phyloP scores from a whole-genome alignment of 2,888 invertebrate genomes.

The Lepas anatifera region DNA sequence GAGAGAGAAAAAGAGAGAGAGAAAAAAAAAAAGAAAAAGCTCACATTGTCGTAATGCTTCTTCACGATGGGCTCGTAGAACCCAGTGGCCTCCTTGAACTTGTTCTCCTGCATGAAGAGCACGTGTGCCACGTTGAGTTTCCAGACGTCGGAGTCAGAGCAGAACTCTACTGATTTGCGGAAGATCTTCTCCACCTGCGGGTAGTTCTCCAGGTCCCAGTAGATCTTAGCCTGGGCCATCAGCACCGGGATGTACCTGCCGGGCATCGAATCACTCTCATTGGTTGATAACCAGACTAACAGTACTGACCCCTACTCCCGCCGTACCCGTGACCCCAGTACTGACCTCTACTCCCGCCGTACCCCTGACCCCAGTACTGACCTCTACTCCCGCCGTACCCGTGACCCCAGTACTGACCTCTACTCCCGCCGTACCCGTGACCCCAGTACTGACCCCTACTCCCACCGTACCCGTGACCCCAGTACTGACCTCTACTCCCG shows the following conservation, averaged over 20 bases:
- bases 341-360: constrained; percentile 38
- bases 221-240: constrained; percentile 99
- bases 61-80: constrained; percentile 73
- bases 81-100: constrained; percentile 93
- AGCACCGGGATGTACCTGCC: constrained; percentile 82
- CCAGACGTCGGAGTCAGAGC: constrained; percentile 95
- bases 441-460: no score
- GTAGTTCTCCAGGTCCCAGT: constrained; percentile 95
- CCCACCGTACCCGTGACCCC: no score
- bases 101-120: constrained; percentile 97
- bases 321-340: background rate
- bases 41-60: constrained; percentile 31
- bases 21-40: no score
- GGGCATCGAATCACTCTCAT: no score
- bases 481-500: no score
- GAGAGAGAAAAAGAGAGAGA: no score
- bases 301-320: background rate
- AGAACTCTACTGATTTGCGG: constrained; percentile 92
- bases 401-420: no score
- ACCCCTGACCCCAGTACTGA: no score
- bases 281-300: no score
- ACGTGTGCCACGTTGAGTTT: constrained; percentile 97
- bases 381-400: no score
- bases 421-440: no score
- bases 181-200: constrained; percentile 93